Evolutionary conservation across 2,888 invertebrate species (phyloP), one percentile per base, ranked within the genome.

Genomic region (Erebia palarica): DNA sequence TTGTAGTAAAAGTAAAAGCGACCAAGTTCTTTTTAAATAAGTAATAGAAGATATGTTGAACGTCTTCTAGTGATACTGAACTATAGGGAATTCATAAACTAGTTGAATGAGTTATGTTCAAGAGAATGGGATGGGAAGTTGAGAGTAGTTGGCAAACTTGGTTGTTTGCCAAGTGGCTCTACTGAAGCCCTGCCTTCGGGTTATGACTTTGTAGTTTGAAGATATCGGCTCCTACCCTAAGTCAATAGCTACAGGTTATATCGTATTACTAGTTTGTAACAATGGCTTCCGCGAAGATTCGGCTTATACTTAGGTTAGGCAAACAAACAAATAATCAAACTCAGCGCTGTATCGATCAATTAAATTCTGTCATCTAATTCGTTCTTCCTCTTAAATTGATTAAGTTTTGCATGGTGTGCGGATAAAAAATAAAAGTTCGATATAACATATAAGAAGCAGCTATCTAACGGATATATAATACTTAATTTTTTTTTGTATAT

Each of bases 81-180:
- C 66, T 67, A 42, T 67, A 71, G 67, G 27, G 16, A 71, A 61
- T 68, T 71, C 55, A 71, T 71, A 71, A 66, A 68, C 65, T 65
- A 65, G 58, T 65, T 44, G 55, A 68, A 49, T 65, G 60, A 42
- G 21, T 57, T 61, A 61, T 70, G 65, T 65, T 71, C 53, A 67
- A 67, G 67, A 59, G 58, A 13, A 66, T 27, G 66, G 65, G 65
- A 49, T 61, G 65, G 68, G 65, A 71, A 70, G 73, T 75, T 70
- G 55, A 42, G 51, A 72, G 69, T 66, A 66, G 66, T 69, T 65
- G 16, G 68, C 65, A 68, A 70, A 71, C 65, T 73, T 73, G 61
- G 68, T 72, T 71, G 73, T 73, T 73, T 70, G 63, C 58, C 68
- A 71, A 73, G 70, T 70, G 73, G 71, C 71, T 71, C 65, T 63